A percentile compares a stretch with the other conserved stretches of the same genome.
Conservation (phyloP, 2,888 invertebrate species). For the Microdon myrmicae region DNA sequence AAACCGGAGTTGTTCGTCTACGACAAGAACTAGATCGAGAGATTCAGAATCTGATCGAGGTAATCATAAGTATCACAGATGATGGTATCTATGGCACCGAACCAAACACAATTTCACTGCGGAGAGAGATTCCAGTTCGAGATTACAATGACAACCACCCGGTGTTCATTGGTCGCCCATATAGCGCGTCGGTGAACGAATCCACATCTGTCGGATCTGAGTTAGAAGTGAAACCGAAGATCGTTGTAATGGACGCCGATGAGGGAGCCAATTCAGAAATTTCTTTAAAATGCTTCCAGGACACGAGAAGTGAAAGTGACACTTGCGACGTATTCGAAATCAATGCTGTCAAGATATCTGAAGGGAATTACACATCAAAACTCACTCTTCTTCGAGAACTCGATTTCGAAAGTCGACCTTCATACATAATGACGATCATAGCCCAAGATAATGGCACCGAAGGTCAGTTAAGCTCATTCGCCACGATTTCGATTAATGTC, state of each 20-base stretch:
- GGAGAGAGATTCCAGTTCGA: constrained; percentile 79
- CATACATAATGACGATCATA: constrained; percentile 76
- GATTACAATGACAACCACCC: constrained; percentile 87
- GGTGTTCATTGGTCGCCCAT: constrained; percentile 78
- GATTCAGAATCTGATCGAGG: constrained; percentile 75
- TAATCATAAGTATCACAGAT: constrained; percentile 85
- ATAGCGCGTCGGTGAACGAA: constrained; percentile 78
- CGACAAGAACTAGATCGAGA: constrained; percentile 79
- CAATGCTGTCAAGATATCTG: constrained; percentile 72
- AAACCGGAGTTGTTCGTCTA: constrained; percentile 79
- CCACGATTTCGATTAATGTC: constrained; percentile 79
- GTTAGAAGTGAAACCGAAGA: constrained; percentile 71
- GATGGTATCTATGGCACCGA: constrained; percentile 77
- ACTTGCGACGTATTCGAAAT: constrained; percentile 78
- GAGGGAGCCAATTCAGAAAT: constrained; percentile 79
- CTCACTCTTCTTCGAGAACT: constrained; percentile 75
- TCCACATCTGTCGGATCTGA: constrained; percentile 73
- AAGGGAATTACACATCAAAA: constrained; percentile 77
- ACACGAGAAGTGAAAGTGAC: constrained; percentile 72
- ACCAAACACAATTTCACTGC: constrained; percentile 81
- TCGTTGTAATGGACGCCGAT: constrained; percentile 78
- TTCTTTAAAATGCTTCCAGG: constrained; percentile 73
- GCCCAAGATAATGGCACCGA: constrained; percentile 74
- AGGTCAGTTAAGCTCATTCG: constrained; percentile 73
- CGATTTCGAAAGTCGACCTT: constrained; percentile 81